Evolutionary conservation across 1,140 invertebrate genomes (phyloP).

Genomic region (Trinorchestia longiramus): DNA sequence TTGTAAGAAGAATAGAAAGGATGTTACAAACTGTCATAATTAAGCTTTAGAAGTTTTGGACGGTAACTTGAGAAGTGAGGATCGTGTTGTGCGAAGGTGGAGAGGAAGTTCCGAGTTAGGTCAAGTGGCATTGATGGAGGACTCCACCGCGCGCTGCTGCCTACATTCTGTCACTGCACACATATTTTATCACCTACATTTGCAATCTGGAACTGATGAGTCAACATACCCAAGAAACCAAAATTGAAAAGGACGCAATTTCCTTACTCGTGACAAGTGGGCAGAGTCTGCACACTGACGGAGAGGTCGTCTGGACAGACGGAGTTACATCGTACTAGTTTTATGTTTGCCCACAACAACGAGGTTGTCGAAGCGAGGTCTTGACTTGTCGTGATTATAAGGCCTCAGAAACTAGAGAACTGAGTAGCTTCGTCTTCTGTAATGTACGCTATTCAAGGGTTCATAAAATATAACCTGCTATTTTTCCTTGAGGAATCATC

Average conservation of each 20-base stretch:
- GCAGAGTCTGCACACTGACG: background rate
- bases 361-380: background rate
- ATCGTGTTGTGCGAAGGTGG: background rate
- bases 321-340: background rate
- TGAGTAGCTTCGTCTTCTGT: too few species aligned
- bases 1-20: too few species aligned
- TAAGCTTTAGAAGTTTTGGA: too few species aligned
- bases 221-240: background rate
- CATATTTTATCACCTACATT: background rate
- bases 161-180: background rate
- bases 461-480: too few species aligned
- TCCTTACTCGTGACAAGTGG: background rate
- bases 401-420: too few species aligned
- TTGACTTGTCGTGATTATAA: background rate
- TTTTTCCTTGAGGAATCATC: too few species aligned
- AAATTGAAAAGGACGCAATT: background rate
- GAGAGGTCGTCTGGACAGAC: background rate
- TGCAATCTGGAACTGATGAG: background rate
- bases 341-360: background rate
- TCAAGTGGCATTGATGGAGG: background rate
- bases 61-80: background rate
- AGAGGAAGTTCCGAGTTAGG: slow-evolving; percentile 6
- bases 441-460: too few species aligned
- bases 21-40: too few species aligned
- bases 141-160: background rate